Conservation (phyloP, 2,113 vertebrate genomes). For the Lepisosteus oculatus region DNA sequence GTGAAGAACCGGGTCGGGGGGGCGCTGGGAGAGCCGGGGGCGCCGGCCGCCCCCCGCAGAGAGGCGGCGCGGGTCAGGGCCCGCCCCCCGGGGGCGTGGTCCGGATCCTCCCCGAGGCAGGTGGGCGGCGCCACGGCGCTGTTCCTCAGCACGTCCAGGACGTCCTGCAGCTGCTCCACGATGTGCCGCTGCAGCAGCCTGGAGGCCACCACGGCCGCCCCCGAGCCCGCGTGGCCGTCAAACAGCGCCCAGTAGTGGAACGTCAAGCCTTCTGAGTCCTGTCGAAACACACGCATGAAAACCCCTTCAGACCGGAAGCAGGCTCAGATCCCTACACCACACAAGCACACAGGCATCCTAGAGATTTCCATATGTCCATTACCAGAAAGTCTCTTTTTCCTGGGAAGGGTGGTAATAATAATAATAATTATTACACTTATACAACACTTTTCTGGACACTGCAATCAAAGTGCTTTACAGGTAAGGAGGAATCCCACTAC, state of each 20-base stretch:
- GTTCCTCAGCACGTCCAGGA: slow-evolving; percentile 83
- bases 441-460: too few relatives aligned
- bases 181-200: slow-evolving; percentile 87
- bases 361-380: too few relatives aligned
- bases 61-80: slow-evolving; percentile 85
- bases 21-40: slow-evolving; percentile 82
- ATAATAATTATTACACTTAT: too few relatives aligned
- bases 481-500: too few relatives aligned
- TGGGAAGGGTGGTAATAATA: too few relatives aligned
- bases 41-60: slow-evolving; percentile 77
- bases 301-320: slow-evolving; percentile 16
- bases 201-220: slow-evolving; percentile 85
- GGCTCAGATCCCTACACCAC: neutral
- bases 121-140: slow-evolving; percentile 72
- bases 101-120: slow-evolving; percentile 84
- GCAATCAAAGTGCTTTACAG: too few relatives aligned
- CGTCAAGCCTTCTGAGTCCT: slow-evolving; percentile 76
- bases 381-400: too few relatives aligned
- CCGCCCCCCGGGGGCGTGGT: slow-evolving; percentile 60
- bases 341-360: neutral
- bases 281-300: neutral
- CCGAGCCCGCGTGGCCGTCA: slow-evolving; percentile 90
- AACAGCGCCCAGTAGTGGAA: slow-evolving; percentile 95
- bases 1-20: slow-evolving; percentile 88
- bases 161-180: slow-evolving; percentile 84